phyloP scores from a whole-genome alignment of 2,797 vertebrate species.

The Argya squamiceps region DNA sequence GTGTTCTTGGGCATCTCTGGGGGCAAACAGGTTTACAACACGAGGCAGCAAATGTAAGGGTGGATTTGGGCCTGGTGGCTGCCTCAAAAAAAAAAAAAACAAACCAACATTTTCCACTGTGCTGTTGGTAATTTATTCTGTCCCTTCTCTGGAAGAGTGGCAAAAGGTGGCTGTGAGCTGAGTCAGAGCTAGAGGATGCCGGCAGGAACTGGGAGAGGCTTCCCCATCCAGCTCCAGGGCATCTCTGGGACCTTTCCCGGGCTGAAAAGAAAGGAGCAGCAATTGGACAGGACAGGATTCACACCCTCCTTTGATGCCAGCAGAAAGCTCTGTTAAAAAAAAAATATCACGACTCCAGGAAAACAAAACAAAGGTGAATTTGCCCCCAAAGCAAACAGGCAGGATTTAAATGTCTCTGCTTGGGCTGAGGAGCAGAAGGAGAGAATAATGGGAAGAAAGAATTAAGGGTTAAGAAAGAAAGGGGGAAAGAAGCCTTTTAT shows the following conservation, averaged over 20 bases:
- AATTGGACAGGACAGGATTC: not conserved
- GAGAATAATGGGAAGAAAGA: not conserved
- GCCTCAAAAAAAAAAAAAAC: not conserved
- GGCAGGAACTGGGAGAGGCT: not conserved
- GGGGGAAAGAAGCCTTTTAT: not conserved
- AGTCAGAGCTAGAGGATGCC: not conserved
- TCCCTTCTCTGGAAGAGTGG: not conserved
- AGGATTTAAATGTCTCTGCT: not conserved
- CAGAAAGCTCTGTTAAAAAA: not conserved
- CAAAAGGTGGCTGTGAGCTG: not conserved
- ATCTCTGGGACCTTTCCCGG: not conserved
- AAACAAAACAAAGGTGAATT: not conserved
- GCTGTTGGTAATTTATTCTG: not conserved
- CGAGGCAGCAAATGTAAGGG: not conserved
- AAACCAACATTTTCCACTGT: not conserved
- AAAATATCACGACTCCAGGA: not conserved
- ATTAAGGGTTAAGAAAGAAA: conserved; percentile 4
- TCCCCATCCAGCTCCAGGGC: not conserved
- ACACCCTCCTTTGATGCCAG: not conserved
- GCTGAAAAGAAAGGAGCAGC: not conserved
- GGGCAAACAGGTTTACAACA: not conserved
- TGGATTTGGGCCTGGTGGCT: not conserved
- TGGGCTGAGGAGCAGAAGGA: not conserved
- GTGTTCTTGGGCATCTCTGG: not conserved
- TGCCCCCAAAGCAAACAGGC: not conserved